These are phyloP conservation scores for Hepsetus odoe DNA, from an alignment of 2,113 vertebrate genomes.

Conservation along the genomic window DNA sequence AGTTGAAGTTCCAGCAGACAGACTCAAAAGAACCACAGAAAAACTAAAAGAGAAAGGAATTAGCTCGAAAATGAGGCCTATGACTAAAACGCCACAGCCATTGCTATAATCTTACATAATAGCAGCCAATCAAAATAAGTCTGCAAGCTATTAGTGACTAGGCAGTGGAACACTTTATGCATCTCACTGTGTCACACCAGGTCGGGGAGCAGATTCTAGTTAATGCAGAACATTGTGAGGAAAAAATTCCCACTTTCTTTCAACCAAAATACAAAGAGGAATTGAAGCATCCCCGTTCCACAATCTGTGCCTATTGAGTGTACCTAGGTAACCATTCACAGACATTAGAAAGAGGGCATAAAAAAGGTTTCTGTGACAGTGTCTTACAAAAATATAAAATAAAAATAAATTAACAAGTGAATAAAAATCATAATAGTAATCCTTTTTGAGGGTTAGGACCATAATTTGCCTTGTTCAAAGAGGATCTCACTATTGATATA, in stretches of 20 bases:
- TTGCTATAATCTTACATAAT: constrained; percentile 74
- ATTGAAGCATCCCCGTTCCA: constrained; percentile 40
- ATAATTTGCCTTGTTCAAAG: neutral
- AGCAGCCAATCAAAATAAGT: constrained; percentile 74
- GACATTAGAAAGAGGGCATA: constrained; percentile 7
- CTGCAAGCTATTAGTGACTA: constrained; percentile 69
- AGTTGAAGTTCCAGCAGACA: neutral
- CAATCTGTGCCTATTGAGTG: constrained; percentile 51
- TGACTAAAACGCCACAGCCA: constrained; percentile 65
- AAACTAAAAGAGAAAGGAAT: constrained; percentile 29
- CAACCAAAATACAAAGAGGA: constrained; percentile 51
- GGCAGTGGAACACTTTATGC: constrained; percentile 64
- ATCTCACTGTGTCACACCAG: constrained; percentile 41
- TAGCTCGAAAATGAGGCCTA: constrained; percentile 53
- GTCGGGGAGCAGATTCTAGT: constrained; percentile 53
- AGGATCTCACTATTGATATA: neutral
- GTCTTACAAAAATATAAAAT: constrained; percentile 7
- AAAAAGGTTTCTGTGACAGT: constrained; percentile 45
- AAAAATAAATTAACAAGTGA: too few species aligned
- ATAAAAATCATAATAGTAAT: neutral
- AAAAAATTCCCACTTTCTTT: constrained; percentile 56
- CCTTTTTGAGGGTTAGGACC: neutral
- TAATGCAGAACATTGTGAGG: constrained; percentile 45
- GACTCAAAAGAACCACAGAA: constrained; percentile 3
- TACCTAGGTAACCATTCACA: constrained; percentile 29